phyloP scores from a whole-genome alignment of 1,140 invertebrate genomes.

The Brachionus asplanchnoidis region DNA sequence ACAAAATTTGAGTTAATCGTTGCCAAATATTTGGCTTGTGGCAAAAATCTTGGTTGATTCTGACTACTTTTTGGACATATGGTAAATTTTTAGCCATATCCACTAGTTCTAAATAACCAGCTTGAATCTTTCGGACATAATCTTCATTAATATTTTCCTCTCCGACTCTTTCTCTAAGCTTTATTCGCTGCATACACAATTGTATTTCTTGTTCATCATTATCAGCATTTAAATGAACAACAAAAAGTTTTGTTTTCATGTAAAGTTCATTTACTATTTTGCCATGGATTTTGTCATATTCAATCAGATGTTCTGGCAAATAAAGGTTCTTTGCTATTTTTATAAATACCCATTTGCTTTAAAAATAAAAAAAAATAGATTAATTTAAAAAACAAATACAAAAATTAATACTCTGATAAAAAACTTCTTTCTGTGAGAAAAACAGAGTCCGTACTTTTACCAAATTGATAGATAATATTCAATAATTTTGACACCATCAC shows the following conservation, averaged over 20 bases:
- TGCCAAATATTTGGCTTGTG: conserved; percentile 8
- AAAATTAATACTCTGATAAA: not conserved
- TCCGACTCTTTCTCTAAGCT: not conserved
- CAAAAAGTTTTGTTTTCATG: not conserved
- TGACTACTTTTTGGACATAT: not conserved
- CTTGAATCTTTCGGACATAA: not conserved
- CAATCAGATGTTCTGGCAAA: not conserved
- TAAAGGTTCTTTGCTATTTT: not conserved
- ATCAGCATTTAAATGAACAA: not conserved
- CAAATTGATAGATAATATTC: not conserved
- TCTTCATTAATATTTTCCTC: not conserved
- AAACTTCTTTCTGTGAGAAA: not conserved
- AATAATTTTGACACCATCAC: not conserved
- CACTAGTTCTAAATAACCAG: not conserved
- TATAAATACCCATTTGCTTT: conserved; percentile 3
- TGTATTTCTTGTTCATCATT: not conserved
- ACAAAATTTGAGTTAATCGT: not conserved
- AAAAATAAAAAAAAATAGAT: not conserved
- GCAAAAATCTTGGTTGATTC: not conserved
- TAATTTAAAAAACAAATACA: not conserved
- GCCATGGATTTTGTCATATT: not conserved
- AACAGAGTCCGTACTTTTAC: not conserved
- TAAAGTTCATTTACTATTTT: not conserved
- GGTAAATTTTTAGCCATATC: not conserved
- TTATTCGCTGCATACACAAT: not conserved